Conservation (phyloP, 2,113 vertebrate species). For the Leuciscus idus region DNA sequence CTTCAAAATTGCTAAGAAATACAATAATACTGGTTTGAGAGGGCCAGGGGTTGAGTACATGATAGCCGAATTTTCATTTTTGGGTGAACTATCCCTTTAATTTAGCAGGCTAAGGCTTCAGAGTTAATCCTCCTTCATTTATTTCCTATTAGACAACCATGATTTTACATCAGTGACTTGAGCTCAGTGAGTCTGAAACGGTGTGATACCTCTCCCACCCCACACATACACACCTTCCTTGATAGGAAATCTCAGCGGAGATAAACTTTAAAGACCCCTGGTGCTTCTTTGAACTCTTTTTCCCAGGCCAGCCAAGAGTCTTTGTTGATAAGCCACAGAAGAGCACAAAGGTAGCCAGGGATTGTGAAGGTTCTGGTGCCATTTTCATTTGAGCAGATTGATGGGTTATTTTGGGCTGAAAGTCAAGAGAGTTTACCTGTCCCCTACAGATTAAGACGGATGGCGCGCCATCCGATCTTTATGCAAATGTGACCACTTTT, state of each 20-base stretch:
- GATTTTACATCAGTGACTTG: conserved; percentile 5
- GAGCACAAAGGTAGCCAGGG: conserved; percentile 50
- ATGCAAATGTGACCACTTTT: conserved; percentile 48
- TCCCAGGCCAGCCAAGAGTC: conserved; percentile 38
- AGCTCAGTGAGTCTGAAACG: conserved; percentile 22
- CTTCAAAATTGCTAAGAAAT: background rate
- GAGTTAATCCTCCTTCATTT: conserved; percentile 17
- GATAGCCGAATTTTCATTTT: background rate
- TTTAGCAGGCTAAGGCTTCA: background rate
- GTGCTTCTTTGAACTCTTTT: conserved; percentile 63
- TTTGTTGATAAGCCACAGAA: conserved; percentile 66
- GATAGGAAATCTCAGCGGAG: conserved; percentile 55
- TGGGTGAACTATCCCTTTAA: too few species aligned
- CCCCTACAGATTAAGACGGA: conserved; percentile 51
- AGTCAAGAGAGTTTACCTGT: conserved; percentile 14
- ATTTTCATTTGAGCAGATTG: conserved; percentile 27
- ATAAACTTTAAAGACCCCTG: conserved; percentile 61
- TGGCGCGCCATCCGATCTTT: conserved; percentile 46
- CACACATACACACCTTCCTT: conserved; percentile 43
- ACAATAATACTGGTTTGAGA: background rate
- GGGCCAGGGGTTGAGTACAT: background rate
- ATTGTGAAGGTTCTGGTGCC: conserved; percentile 47
- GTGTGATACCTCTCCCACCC: background rate
- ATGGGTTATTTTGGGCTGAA: conserved; percentile 15
- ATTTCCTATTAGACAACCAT: background rate